Conservation (phyloP, 1,140 invertebrate species). For the Argopecten irradians region DNA sequence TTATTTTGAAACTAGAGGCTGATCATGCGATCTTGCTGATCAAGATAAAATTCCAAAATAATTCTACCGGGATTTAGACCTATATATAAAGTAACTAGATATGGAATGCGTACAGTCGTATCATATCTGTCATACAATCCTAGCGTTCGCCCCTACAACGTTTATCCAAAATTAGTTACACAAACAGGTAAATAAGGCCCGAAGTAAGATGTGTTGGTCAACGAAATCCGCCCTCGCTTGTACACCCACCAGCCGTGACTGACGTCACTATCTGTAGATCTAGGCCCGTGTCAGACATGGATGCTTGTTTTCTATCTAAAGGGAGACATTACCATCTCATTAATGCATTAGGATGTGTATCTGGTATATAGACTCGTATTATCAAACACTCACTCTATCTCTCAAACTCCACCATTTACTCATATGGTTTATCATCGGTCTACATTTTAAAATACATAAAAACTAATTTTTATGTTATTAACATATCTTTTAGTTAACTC, state of each 20-base stretch:
- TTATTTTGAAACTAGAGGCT: not conserved
- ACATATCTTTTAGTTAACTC: not conserved
- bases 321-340: not conserved
- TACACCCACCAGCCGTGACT: not conserved
- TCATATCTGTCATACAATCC: not conserved
- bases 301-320: not conserved
- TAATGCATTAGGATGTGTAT: not conserved
- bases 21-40: not conserved
- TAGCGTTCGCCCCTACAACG: not conserved
- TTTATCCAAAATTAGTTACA: not conserved
- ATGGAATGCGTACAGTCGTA: not conserved
- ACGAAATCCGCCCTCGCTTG: not conserved
- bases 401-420: not conserved
- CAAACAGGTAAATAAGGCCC: too few species aligned
- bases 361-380: not conserved
- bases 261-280: conserved; percentile 7
- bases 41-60: not conserved
- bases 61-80: not conserved
- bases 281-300: not conserved
- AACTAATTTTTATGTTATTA: conserved; percentile 13
- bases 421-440: not conserved
- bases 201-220: not conserved
- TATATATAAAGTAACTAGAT: not conserved
- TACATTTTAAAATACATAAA: not conserved
- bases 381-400: not conserved